Evolutionary conservation across 1,140 invertebrate genomes (phyloP).

Genomic region (Thaumatotibia leucotreta): DNA sequence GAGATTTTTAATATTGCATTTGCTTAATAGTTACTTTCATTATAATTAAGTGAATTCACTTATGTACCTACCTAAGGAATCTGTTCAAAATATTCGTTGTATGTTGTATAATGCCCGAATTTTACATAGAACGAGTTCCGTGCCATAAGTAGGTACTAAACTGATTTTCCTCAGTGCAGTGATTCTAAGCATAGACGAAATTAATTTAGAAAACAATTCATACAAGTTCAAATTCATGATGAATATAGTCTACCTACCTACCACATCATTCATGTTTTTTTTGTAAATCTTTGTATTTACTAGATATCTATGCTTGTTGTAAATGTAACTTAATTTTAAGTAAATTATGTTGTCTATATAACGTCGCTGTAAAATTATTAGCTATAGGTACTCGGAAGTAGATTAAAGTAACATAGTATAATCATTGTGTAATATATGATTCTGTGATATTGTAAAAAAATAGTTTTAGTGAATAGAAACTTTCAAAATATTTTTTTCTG

Average conservation of each 20-base stretch:
- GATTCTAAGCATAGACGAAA: too few species aligned
- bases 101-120: too few species aligned
- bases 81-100: too few species aligned
- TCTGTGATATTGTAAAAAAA: constrained; percentile 47
- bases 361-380: not conserved
- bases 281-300: too few species aligned
- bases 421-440: constrained; percentile 20
- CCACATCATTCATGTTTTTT: too few species aligned
- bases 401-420: not conserved
- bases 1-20: not conserved
- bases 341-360: not conserved
- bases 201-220: too few species aligned
- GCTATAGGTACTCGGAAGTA: not conserved
- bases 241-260: too few species aligned
- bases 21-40: not conserved
- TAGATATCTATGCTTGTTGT: not conserved
- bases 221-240: too few species aligned
- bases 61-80: too few species aligned
- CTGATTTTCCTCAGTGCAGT: not conserved
- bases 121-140: not conserved
- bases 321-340: not conserved
- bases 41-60: not conserved
- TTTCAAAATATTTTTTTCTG: not conserved
- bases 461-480: constrained; percentile 15
- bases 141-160: not conserved